Evolutionary conservation across 2,113 vertebrate genomes (phyloP).

Genomic region (Oceanites oceanicus): DNA sequence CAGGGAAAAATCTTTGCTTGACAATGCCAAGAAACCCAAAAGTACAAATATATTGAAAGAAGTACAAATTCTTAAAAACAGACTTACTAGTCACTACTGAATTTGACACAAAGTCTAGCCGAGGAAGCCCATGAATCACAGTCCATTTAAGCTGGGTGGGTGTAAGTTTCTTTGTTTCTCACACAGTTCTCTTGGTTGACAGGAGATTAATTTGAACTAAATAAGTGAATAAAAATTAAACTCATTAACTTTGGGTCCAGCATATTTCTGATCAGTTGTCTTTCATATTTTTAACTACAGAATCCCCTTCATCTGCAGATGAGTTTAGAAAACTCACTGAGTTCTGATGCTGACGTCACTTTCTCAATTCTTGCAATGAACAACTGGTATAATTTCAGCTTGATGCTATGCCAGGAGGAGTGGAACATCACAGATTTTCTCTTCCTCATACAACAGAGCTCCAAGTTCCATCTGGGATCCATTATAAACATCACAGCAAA

Average conservation of each 20-base stretch:
- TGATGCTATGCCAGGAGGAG: conserved; percentile 91
- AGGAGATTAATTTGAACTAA: background rate
- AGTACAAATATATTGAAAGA: background rate
- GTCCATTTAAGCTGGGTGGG: background rate
- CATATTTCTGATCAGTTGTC: conserved; percentile 56
- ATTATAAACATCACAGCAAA: conserved; percentile 88
- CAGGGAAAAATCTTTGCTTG: background rate
- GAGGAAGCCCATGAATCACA: background rate
- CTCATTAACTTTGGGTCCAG: background rate
- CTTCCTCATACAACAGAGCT: conserved; percentile 85
- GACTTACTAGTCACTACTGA: background rate
- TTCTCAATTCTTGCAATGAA: conserved; percentile 91
- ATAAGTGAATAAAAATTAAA: background rate
- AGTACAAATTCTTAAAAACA: background rate
- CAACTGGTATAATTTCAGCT: conserved; percentile 95
- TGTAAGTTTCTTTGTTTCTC: background rate
- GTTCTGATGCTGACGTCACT: conserved; percentile 84
- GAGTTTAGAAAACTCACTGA: conserved; percentile 86
- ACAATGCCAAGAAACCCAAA: background rate
- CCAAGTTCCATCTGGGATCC: conserved; percentile 87
- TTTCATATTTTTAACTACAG: conserved; percentile 77
- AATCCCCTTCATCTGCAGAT: conserved; percentile 95
- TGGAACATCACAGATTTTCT: conserved; percentile 92
- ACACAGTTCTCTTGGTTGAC: background rate
- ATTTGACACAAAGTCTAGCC: background rate